These are phyloP conservation scores for Callinectes sapidus DNA, from an alignment of 2,888 invertebrate species.

Conservation along the genomic window DNA sequence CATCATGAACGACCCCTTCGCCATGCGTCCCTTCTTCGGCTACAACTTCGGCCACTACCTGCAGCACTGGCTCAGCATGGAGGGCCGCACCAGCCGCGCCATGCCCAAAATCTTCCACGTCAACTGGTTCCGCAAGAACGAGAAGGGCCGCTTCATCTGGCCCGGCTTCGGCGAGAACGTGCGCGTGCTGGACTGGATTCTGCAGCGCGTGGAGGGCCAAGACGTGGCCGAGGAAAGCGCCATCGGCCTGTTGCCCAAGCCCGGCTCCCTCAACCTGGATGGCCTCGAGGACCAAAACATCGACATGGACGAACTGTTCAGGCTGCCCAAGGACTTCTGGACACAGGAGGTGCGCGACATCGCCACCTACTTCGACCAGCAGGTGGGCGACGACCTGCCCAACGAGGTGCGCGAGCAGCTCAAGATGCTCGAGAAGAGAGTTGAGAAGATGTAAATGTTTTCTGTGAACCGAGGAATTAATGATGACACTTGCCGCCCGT, in stretches of 20 bases:
- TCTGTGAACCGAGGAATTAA: neutral
- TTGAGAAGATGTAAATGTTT: conserved; percentile 75
- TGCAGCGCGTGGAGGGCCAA: conserved; percentile 88
- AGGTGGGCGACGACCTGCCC: conserved; percentile 93
- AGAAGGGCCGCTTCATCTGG: conserved; percentile 93
- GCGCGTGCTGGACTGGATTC: conserved; percentile 96
- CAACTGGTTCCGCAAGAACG: conserved; percentile 97
- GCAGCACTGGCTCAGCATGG: conserved; percentile 94
- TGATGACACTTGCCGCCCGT: neutral
- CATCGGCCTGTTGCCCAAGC: conserved; percentile 80
- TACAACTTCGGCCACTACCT: conserved; percentile 99
- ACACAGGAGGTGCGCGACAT: conserved; percentile 84
- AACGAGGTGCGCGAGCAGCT: conserved; percentile 85
- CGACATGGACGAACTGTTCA: conserved; percentile 89
- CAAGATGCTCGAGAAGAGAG: conserved; percentile 80
- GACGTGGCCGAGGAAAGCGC: conserved; percentile 83
- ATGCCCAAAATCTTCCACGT: conserved; percentile 98
- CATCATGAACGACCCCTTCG: conserved; percentile 99
- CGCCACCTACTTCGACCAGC: conserved; percentile 87
- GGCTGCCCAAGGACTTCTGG: conserved; percentile 95
- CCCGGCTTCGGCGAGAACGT: conserved; percentile 99
- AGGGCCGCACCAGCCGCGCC: conserved; percentile 80
- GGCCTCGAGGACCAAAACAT: conserved; percentile 82
- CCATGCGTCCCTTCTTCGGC: conserved; percentile 99
- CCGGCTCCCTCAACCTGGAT: conserved; percentile 83